A percentile compares a stretch with the other conserved stretches of the same genome.
Conservation (phyloP, 2,797 vertebrate genomes). For the Huso huso region DNA sequence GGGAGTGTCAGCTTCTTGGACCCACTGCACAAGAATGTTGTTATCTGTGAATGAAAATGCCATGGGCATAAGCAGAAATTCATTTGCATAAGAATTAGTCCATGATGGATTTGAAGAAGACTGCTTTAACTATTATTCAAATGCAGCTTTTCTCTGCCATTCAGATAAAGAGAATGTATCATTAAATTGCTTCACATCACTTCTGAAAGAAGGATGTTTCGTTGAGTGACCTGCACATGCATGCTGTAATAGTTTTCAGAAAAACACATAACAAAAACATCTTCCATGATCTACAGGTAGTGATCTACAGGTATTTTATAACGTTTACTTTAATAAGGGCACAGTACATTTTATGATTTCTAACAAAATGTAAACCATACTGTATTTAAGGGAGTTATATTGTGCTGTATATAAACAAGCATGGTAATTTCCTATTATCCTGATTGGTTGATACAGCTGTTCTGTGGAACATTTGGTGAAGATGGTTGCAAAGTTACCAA, state of each 20-base stretch:
- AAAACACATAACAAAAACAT: too few relatives aligned
- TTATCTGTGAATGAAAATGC: conserved; percentile 23
- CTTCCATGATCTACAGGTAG: not conserved
- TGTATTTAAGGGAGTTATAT: too few relatives aligned
- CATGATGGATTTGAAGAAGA: conserved; percentile 11
- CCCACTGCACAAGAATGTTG: conserved; percentile 14
- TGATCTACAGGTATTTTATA: not conserved
- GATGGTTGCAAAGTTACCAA: too few relatives aligned
- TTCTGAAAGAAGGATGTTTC: not conserved
- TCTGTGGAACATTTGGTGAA: too few relatives aligned
- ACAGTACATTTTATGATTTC: too few relatives aligned
- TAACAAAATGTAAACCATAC: too few relatives aligned
- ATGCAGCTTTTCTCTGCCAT: not conserved
- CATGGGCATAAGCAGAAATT: conserved; percentile 1
- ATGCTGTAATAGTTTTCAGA: not conserved
- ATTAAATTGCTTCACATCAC: conserved; percentile 1
- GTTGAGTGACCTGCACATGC: not conserved
- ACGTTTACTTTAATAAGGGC: not conserved
- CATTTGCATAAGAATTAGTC: conserved; percentile 15
- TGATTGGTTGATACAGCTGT: too few relatives aligned
- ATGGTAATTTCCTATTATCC: too few relatives aligned
- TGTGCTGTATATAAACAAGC: too few relatives aligned
- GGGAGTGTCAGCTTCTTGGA: conserved; percentile 31
- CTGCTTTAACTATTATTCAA: not conserved
- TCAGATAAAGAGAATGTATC: not conserved